phyloP scores from a whole-genome alignment of 2,888 invertebrate species.

The Stegana nigrithorax region DNA sequence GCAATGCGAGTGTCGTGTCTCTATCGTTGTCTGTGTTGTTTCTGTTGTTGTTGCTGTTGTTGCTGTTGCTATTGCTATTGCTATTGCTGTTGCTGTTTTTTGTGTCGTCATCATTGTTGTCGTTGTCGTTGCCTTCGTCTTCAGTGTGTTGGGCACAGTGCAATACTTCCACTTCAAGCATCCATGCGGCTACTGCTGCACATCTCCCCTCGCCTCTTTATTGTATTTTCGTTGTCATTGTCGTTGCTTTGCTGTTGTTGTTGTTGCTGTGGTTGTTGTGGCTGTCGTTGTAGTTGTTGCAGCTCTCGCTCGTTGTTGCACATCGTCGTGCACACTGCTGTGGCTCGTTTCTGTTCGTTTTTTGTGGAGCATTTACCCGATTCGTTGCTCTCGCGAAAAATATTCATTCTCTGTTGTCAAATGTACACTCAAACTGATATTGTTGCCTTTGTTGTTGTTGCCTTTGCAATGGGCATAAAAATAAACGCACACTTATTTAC shows the following conservation, averaged over 20 bases:
- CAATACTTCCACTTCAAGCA: conserved; percentile 1
- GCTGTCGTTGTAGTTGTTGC: conserved; percentile 27
- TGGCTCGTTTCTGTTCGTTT: too few species aligned
- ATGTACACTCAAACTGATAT: not conserved
- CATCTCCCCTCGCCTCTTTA: not conserved
- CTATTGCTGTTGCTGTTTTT: conserved; percentile 25
- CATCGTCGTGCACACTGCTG: too few species aligned
- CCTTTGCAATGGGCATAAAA: too few species aligned
- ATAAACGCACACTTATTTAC: conserved; percentile 31
- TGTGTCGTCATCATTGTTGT: conserved; percentile 35
- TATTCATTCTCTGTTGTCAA: not conserved
- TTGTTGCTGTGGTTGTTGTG: conserved; percentile 22
- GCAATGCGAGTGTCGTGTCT: too few species aligned
- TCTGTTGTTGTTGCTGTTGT: conserved; percentile 28
- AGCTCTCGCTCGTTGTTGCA: conserved; percentile 35
- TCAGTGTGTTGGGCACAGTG: not conserved
- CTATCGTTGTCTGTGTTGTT: too few species aligned
- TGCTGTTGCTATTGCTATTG: conserved; percentile 22
- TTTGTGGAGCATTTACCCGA: not conserved
- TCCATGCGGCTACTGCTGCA: conserved; percentile 5
- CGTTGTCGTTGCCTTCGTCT: conserved; percentile 24
- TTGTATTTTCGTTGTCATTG: conserved; percentile 25
- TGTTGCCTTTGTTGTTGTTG: conserved; percentile 21
- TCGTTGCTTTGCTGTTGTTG: conserved; percentile 27
- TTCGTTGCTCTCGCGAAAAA: conserved; percentile 6